phyloP scores from a whole-genome alignment of 2,113 vertebrate species.

The Irena cyanogastra region DNA sequence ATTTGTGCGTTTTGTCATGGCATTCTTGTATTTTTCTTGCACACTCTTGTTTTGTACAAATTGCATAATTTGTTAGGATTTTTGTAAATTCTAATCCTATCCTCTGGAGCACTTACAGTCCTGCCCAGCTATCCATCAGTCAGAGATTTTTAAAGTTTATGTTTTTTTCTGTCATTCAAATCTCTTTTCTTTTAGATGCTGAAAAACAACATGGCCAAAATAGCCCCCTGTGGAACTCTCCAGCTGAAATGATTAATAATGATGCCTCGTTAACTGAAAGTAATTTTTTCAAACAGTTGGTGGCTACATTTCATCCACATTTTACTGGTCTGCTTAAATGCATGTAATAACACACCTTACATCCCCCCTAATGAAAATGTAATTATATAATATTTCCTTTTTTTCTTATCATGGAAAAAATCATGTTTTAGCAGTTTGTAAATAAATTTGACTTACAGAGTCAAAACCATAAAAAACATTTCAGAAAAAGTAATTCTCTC shows the following conservation, averaged over 20 bases:
- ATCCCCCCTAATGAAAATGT: background rate
- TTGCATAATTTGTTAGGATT: background rate
- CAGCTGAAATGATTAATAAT: background rate
- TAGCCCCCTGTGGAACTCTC: background rate
- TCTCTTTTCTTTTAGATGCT: background rate
- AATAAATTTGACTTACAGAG: background rate
- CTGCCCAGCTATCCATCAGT: background rate
- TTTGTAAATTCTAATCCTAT: background rate
- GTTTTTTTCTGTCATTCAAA: background rate
- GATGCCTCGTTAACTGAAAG: background rate
- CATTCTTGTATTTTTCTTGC: background rate
- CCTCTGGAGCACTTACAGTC: background rate
- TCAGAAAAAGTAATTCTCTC: background rate
- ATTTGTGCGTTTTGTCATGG: background rate
- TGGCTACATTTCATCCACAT: background rate
- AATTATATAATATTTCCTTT: background rate
- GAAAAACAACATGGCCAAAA: background rate
- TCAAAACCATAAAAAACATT: background rate
- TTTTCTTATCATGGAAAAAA: background rate
- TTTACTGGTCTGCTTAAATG: background rate
- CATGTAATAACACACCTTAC: background rate
- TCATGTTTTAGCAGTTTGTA: background rate
- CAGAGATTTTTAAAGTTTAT: background rate
- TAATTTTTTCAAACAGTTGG: background rate
- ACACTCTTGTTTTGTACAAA: background rate